Evolutionary conservation across 2,888 invertebrate genomes (phyloP).

Genomic region (Lochmaea crataegi): DNA sequence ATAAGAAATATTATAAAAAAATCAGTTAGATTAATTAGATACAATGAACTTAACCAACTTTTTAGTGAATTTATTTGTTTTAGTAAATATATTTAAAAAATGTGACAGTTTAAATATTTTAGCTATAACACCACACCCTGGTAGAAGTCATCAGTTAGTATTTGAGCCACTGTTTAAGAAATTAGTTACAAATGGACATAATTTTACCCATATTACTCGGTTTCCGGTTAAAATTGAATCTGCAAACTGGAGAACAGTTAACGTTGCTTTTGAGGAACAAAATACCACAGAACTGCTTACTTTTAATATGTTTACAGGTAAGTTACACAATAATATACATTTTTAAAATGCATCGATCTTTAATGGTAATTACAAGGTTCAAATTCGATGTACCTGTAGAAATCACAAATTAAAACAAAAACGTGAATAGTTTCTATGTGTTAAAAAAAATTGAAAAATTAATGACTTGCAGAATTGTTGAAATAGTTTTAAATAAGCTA

Average conservation of each 20-base stretch:
- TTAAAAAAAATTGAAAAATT: no score
- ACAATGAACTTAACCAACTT: no score
- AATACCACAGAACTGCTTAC: conserved; percentile 20
- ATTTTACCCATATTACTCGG: conserved; percentile 76
- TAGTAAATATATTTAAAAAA: background rate
- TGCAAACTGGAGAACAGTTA: conserved; percentile 72
- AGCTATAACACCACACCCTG: conserved; percentile 75
- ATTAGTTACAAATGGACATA: conserved; percentile 73
- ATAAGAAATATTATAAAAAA: no score
- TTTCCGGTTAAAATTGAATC: conserved; percentile 68
- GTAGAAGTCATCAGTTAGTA: conserved; percentile 78
- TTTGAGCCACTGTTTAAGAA: conserved; percentile 72
- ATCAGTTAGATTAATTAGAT: no score
- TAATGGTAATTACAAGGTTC: background rate
- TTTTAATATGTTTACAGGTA: conserved; percentile 20
- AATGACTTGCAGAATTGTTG: no score
- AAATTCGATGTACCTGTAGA: no score
- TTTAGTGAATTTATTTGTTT: no score
- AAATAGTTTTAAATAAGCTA: no score
- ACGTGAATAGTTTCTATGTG: no score
- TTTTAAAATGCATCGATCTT: background rate
- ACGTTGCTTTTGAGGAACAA: conserved; percentile 30
- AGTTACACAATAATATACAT: background rate
- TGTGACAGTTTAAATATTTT: conserved; percentile 67
- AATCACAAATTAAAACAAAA: no score